phyloP scores from a whole-genome alignment of 2,888 invertebrate genomes.

The Archips xylosteana region DNA sequence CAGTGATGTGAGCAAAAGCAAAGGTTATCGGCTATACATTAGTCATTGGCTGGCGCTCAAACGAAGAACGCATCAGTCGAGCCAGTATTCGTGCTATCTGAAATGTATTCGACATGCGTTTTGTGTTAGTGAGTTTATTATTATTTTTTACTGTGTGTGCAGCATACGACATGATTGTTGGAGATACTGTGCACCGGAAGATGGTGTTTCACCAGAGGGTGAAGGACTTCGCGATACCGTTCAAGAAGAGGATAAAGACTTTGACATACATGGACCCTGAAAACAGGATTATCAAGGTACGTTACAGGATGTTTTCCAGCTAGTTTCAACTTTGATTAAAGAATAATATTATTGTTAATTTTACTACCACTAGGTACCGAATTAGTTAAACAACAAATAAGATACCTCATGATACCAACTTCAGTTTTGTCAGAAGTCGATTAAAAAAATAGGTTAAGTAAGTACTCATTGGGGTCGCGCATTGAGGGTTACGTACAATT shows the following conservation, averaged over 20 bases:
- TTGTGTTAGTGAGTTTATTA: conserved; percentile 50
- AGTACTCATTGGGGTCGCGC: too few relatives aligned
- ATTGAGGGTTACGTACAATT: too few relatives aligned
- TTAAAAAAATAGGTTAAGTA: too few relatives aligned
- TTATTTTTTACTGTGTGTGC: conserved; percentile 62
- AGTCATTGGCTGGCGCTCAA: conserved; percentile 54
- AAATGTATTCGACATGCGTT: conserved; percentile 69
- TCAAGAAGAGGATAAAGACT: conserved; percentile 75
- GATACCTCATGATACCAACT: too few relatives aligned
- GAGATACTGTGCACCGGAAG: conserved; percentile 79
- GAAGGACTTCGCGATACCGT: conserved; percentile 80
- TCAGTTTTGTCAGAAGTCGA: too few relatives aligned
- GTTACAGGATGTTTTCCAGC: neutral
- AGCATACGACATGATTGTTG: conserved; percentile 75
- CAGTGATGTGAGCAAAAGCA: conserved; percentile 50
- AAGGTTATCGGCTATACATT: conserved; percentile 64
- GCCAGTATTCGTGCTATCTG: conserved; percentile 42
- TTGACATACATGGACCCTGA: conserved; percentile 74
- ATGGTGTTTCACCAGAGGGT: conserved; percentile 81
- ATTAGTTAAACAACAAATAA: neutral
- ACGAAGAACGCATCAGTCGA: conserved; percentile 48
- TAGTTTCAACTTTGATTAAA: neutral
- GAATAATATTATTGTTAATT: neutral
- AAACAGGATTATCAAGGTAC: conserved; percentile 74
- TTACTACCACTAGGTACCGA: neutral